phyloP scores from a whole-genome alignment of 1,140 invertebrate species.

The Drosophila tsacasi region DNA sequence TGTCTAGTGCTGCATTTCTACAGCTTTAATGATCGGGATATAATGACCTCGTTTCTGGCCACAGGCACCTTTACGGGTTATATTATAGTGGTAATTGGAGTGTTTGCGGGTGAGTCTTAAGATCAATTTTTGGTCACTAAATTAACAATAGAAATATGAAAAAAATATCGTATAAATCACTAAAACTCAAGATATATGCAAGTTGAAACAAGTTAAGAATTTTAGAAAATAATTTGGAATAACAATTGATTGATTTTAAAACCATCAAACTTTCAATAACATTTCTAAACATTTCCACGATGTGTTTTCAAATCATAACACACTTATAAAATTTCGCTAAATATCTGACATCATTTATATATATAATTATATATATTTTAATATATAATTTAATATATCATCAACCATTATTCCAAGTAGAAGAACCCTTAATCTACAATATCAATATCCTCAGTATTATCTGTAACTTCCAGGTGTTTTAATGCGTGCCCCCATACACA shows the following conservation, averaged over 20 bases:
- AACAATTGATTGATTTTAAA: not conserved
- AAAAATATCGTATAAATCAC: not conserved
- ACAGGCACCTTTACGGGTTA: conserved; percentile 83
- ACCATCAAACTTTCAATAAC: not conserved
- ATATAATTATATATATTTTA: too few relatives aligned
- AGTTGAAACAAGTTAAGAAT: too few relatives aligned
- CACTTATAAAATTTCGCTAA: not conserved
- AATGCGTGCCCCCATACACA: conserved; percentile 88
- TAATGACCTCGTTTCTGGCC: conserved; percentile 80
- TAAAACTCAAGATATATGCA: too few relatives aligned
- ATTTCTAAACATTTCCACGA: not conserved
- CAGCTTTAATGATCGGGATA: conserved; percentile 84
- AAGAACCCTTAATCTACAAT: too few relatives aligned
- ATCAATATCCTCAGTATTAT: too few relatives aligned
- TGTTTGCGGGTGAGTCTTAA: conserved; percentile 71
- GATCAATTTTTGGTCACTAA: not conserved
- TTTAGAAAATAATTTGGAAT: too few relatives aligned
- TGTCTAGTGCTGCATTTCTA: conserved; percentile 82
- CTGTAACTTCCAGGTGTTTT: conserved; percentile 86
- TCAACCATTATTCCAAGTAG: too few relatives aligned
- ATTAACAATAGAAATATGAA: not conserved
- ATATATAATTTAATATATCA: too few relatives aligned
- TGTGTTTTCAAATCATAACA: not conserved
- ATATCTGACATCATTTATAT: not conserved
- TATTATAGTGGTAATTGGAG: conserved; percentile 76